Percentiles rank a stretch among this genome's conserved stretches.
phyloP scores from a whole-genome alignment of 2,113 vertebrate genomes.

The Pyxicephalus adspersus region DNA sequence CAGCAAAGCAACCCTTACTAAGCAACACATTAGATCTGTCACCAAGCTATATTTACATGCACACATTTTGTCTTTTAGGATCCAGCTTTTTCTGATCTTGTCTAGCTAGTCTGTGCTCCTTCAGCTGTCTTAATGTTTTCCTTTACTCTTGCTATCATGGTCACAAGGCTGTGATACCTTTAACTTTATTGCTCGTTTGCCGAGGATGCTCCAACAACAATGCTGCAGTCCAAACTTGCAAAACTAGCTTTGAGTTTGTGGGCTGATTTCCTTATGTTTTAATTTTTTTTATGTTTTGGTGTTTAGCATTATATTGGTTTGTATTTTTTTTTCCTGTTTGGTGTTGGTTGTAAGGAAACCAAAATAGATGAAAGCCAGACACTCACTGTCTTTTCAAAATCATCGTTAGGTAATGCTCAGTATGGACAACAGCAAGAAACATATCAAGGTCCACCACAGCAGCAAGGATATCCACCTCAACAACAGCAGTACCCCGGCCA shows the following conservation, averaged over 20 bases:
- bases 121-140: constrained; percentile 81
- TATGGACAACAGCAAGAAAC: constrained; percentile 95
- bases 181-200: constrained; percentile 79
- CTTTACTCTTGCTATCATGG: constrained; percentile 74
- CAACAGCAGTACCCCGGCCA: constrained; percentile 83
- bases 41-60: constrained; percentile 63
- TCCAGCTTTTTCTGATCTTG: constrained; percentile 83
- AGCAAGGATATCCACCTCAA: constrained; percentile 90
- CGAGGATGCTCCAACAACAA: constrained; percentile 75
- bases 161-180: constrained; percentile 77
- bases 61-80: constrained; percentile 73
- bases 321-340: constrained; percentile 69
- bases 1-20: constrained; percentile 68
- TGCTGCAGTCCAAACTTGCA: constrained; percentile 78
- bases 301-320: constrained; percentile 68
- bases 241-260: constrained; percentile 81
- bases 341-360: constrained; percentile 78
- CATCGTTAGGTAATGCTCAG: constrained; percentile 87
- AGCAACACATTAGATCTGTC: constrained; percentile 66
- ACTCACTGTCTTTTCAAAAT: constrained; percentile 62
- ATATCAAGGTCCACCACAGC: constrained; percentile 94
- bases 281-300: constrained; percentile 78
- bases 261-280: constrained; percentile 79
- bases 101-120: constrained; percentile 84
- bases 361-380: constrained; percentile 14